Percentiles rank a stretch among this genome's conserved stretches.
Conservation (phyloP, 2,888 invertebrate species). For the Julus scandinavius region DNA sequence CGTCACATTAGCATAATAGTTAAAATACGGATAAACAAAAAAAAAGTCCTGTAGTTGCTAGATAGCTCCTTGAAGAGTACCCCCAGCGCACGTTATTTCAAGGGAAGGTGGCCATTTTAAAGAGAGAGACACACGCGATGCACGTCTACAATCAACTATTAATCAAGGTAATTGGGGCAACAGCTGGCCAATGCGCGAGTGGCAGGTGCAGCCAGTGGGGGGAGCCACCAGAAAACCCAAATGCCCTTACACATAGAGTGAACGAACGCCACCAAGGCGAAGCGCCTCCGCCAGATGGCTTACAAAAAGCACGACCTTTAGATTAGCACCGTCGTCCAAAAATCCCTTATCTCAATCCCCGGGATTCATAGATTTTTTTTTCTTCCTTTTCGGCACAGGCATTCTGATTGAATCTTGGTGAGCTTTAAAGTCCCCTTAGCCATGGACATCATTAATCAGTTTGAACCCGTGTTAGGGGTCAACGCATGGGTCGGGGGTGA, state of each 20-base stretch:
- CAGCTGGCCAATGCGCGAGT: slow-evolving; percentile 54
- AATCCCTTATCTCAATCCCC: slow-evolving; percentile 26
- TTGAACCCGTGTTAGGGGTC: slow-evolving; percentile 18
- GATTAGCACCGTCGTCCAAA: slow-evolving; percentile 24
- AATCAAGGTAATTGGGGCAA: slow-evolving; percentile 56
- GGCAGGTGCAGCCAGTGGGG: slow-evolving; percentile 53
- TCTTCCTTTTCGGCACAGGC: background rate
- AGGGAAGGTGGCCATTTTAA: slow-evolving; percentile 28
- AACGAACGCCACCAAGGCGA: slow-evolving; percentile 46
- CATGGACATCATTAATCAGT: background rate
- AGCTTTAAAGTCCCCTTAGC: slow-evolving; percentile 18
- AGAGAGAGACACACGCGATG: slow-evolving; percentile 8
- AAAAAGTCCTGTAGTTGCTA: background rate
- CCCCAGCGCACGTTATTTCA: slow-evolving; percentile 15
- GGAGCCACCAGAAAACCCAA: slow-evolving; percentile 37
- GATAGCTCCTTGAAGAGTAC: background rate
- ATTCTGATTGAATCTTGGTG: background rate
- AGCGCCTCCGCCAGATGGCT: slow-evolving; percentile 28
- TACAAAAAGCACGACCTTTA: slow-evolving; percentile 20
- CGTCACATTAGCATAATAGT: background rate
- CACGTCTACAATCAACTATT: slow-evolving; percentile 50
- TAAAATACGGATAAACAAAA: background rate
- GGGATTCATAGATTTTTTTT: background rate
- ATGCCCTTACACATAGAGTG: slow-evolving; percentile 30
- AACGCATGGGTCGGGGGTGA: background rate